Base-by-base conservation (phyloP, 1,140 invertebrate species). In the Bombus confusus region DNA sequence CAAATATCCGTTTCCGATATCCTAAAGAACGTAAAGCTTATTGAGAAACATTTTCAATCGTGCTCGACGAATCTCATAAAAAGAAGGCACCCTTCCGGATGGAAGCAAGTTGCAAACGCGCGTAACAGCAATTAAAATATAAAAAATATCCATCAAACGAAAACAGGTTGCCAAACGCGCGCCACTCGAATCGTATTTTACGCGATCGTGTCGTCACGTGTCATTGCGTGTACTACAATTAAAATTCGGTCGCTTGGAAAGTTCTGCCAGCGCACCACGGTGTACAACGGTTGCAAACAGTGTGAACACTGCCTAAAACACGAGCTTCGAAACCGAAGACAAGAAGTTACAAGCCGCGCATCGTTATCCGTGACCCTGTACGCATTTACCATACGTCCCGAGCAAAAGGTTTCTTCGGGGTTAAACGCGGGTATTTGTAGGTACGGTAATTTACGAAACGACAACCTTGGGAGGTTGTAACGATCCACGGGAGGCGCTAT, bases 361-460 rank as follows among this genome's bases (percentile, higher is more conserved):
- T 89, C 87, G 88, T 89, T 88, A 88, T 88, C 80, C 87, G 68
- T 76, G 87, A 88, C 80, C 79, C 83, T 43, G 52, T 62, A 28
- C 69, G 75, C 79, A 69, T 88, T 62, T 37, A 71, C 79, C 68
- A 47, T 76, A 41, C 79, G 62, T 13, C 43, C 25, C 15, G n/a
- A 34, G 39, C 52, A 28, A 13, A 68, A 87, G 80, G 85, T 71
- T 81, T 25, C 85, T 43, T 31, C 41, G 57, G 75, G 88, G 74
- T 86, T 90, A 85, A 90, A 80, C 64, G 81, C 47, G 76, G 78
- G 86, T 79, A 84, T 91, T 88, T 86, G 87, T 91, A 85, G 78
- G 82, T 75, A 80, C 39, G 82, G 69, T 91, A 91, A 91, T 92
- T 91, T 91, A 88, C 86, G 71, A 72, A 89, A 92, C 90, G 90